A percentile compares a stretch with the other conserved stretches of the same genome.
Evolutionary conservation across 2,113 vertebrate species (phyloP).

Genomic region (Benitochromis conjunctus): DNA sequence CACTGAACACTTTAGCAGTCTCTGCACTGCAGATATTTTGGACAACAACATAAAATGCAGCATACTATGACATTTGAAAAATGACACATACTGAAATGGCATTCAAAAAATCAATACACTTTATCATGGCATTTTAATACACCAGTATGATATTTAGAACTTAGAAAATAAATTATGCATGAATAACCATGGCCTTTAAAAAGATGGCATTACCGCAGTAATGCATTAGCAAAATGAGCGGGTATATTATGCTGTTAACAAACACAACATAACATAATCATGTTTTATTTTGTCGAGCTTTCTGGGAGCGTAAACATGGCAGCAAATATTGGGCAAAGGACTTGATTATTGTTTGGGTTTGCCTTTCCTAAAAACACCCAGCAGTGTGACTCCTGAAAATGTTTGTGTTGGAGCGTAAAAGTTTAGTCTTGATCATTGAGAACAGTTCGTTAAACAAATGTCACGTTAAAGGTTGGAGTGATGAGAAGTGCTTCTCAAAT

Average conservation of each 20-base stretch:
- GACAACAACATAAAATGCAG: not conserved
- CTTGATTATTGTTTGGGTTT: not conserved
- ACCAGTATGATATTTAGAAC: slow-evolving; percentile 23
- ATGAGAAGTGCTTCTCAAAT: not conserved
- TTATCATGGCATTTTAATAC: slow-evolving; percentile 33
- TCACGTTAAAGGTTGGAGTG: not conserved
- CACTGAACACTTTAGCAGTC: not conserved
- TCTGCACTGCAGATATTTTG: not conserved
- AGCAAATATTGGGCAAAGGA: not conserved
- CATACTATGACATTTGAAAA: slow-evolving; percentile 11
- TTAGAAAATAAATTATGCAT: slow-evolving; percentile 30
- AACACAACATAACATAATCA: not conserved
- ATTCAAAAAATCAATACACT: not conserved
- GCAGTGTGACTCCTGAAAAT: not conserved
- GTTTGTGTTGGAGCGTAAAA: not conserved
- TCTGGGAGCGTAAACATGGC: not conserved
- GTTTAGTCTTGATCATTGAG: not conserved
- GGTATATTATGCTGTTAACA: not conserved
- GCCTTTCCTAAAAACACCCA: not conserved
- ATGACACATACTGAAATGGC: not conserved
- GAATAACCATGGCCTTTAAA: slow-evolving; percentile 19
- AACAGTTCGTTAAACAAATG: not conserved
- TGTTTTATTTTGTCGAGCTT: not conserved
- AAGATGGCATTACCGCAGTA: not conserved
- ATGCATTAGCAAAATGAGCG: not conserved